Percentiles rank a stretch among this genome's conserved stretches.
Evolutionary conservation across 2,797 vertebrate species (phyloP).

Genomic region (Tenualosa thibaudeaui): DNA sequence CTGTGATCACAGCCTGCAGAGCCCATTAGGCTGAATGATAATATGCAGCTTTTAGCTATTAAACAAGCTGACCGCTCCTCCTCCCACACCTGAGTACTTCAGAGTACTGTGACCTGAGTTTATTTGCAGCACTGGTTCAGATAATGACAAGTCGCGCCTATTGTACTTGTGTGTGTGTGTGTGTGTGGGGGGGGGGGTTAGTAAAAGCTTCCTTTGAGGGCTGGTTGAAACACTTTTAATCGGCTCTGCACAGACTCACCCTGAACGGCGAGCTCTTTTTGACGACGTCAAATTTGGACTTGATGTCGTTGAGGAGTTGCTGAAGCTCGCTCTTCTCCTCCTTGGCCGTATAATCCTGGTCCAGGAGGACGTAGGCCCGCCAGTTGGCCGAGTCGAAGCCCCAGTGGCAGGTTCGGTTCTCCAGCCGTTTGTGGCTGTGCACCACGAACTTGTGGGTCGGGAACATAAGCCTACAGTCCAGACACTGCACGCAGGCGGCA

Average conservation of each 20-base stretch:
- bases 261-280: constrained; percentile 69
- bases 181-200: too few relatives aligned
- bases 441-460: constrained; percentile 94
- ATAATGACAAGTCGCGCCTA: too few relatives aligned
- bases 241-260: constrained; percentile 61
- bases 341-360: constrained; percentile 88
- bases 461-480: constrained; percentile 95
- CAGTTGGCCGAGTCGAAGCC: constrained; percentile 97
- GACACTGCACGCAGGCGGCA: constrained; percentile 91
- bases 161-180: too few relatives aligned
- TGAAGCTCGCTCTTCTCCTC: constrained; percentile 86
- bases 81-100: too few relatives aligned
- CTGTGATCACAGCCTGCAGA: too few relatives aligned
- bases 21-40: too few relatives aligned
- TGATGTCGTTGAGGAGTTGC: constrained; percentile 87
- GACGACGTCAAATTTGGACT: constrained; percentile 85
- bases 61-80: not conserved
- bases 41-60: too few relatives aligned
- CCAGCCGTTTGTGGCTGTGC: constrained; percentile 91
- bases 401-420: constrained; percentile 98
- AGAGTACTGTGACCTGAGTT: too few relatives aligned
- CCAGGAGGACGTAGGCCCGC: constrained; percentile 93
- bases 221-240: too few relatives aligned
- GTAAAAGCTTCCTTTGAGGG: too few relatives aligned
- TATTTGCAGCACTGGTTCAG: too few relatives aligned